These are phyloP conservation scores for Diorhabda carinulata DNA, from an alignment of 1,140 invertebrate genomes.

Conservation along the genomic window DNA sequence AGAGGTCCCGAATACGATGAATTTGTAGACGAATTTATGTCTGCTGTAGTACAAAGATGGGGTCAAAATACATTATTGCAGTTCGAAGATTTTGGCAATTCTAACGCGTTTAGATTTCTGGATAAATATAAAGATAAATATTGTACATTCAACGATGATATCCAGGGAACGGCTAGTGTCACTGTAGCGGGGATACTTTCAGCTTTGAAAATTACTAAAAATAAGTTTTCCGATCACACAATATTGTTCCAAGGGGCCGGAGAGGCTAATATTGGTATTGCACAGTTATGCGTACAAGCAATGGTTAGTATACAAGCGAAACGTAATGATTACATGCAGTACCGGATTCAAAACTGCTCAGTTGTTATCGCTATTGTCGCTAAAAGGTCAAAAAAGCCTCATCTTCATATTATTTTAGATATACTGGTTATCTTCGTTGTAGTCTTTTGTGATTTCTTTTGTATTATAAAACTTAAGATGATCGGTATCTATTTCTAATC, in stretches of 20 bases:
- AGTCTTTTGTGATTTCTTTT: too few species aligned
- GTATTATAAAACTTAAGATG: too few species aligned
- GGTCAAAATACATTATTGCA: conserved; percentile 80
- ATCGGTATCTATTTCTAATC: too few species aligned
- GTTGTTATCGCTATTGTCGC: too few species aligned
- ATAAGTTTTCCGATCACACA: conserved; percentile 71
- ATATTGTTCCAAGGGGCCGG: conserved; percentile 92
- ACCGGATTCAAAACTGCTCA: too few species aligned
- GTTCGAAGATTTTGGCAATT: conserved; percentile 94
- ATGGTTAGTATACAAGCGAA: conserved; percentile 58
- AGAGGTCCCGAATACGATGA: conserved; percentile 82
- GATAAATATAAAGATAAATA: conserved; percentile 79
- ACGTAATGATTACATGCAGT: too few species aligned
- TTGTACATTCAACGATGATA: conserved; percentile 95
- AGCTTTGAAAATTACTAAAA: conserved; percentile 72
- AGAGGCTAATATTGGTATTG: conserved; percentile 73
- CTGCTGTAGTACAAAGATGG: conserved; percentile 80
- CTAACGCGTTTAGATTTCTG: conserved; percentile 83
- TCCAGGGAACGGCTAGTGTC: conserved; percentile 88
- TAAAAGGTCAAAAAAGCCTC: too few species aligned
- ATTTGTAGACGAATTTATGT: conserved; percentile 97
- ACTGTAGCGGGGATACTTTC: conserved; percentile 89
- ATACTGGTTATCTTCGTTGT: too few species aligned
- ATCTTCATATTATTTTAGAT: too few species aligned
- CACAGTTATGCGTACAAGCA: conserved; percentile 78